Percentiles rank a stretch among this genome's conserved stretches.
These are phyloP conservation scores for Amiota minor DNA, from an alignment of 2,888 invertebrate genomes.

Conservation along the genomic window DNA sequence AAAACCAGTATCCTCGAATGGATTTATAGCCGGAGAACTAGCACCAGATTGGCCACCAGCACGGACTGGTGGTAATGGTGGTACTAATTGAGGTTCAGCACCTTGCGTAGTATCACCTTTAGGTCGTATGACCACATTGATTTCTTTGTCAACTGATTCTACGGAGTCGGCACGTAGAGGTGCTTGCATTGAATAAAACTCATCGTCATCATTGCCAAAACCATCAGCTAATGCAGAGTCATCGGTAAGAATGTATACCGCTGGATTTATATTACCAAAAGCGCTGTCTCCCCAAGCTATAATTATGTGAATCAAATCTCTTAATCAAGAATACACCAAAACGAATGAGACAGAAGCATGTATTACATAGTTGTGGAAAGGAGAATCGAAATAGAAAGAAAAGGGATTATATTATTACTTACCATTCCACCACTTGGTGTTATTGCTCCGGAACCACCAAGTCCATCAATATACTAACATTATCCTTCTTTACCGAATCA, in stretches of 20 bases:
- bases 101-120: slow-evolving; percentile 75
- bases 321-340: not conserved
- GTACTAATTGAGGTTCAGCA: slow-evolving; percentile 83
- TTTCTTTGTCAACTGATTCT: slow-evolving; percentile 85
- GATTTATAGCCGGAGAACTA: slow-evolving; percentile 81
- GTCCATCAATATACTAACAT: slow-evolving; percentile 70
- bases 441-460: slow-evolving; percentile 69
- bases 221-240: slow-evolving; percentile 70
- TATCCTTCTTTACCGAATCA: slow-evolving; percentile 77
- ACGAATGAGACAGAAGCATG: not conserved
- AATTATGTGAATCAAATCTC: slow-evolving; percentile 3
- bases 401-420: slow-evolving; percentile 38
- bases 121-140: slow-evolving; percentile 83
- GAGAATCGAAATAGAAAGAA: not conserved
- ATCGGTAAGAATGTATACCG: slow-evolving; percentile 67
- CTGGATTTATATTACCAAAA: slow-evolving; percentile 67
- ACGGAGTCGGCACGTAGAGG: slow-evolving; percentile 80
- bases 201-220: slow-evolving; percentile 83
- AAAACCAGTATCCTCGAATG: slow-evolving; percentile 76
- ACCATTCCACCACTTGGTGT: slow-evolving; percentile 71
- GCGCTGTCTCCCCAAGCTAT: slow-evolving; percentile 73
- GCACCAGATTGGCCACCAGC: slow-evolving; percentile 71
- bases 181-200: slow-evolving; percentile 85
- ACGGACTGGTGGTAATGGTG: slow-evolving; percentile 76
- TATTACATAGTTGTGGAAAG: not conserved